Base-by-base conservation (phyloP, 2,797 vertebrate genomes). In the Gallinago solitaria region DNA sequence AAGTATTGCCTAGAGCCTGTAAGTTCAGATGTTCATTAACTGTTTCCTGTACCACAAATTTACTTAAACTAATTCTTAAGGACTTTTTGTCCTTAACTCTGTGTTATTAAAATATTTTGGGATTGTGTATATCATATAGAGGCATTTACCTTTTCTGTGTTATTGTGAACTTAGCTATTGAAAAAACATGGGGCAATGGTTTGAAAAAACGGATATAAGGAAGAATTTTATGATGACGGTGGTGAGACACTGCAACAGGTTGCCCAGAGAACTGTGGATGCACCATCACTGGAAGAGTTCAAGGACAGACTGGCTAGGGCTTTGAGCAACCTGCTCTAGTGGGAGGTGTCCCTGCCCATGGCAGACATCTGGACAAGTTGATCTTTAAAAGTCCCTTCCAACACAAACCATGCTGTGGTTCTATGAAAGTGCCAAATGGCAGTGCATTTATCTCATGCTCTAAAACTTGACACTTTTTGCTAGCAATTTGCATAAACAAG, bases 401-500 rank as follows among this genome's bases (percentile, higher is more conserved):
- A 74, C 32, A 6, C 7, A 82, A 70, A 57, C 27, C 20, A 14
- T 23, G 47, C n/a, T 27, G 27, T 11, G n/a, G 50, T 41, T 78
- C 30, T 20, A 8, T 25, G 6, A 47, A 63, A 19, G 23, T 32
- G 35, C 8, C 33, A 89, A 86, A 48, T 37, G 9, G 51, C 35
- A 43, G 18, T 0, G 0, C 27, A 19, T 63, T 82, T 76, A 50
- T n/a, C 32, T 80, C 5, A 1, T 9, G 23, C 12, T 47, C 8
- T 63, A n/a, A 63, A 67, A 50, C 30, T 19, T 21, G 24, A 39
- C 25, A 17, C 12, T 43, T 67, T 57, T 83, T 69, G 53, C 33
- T 28, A 80, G 60, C 23, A 65, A 12, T 53, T 65, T 48, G 56
- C 33, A 76, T 18, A 79, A 89, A 70, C 9, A 81, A 68, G 9